Conservation (phyloP, 2,113 vertebrate genomes). For the Campylorhamphus procurvoides region DNA sequence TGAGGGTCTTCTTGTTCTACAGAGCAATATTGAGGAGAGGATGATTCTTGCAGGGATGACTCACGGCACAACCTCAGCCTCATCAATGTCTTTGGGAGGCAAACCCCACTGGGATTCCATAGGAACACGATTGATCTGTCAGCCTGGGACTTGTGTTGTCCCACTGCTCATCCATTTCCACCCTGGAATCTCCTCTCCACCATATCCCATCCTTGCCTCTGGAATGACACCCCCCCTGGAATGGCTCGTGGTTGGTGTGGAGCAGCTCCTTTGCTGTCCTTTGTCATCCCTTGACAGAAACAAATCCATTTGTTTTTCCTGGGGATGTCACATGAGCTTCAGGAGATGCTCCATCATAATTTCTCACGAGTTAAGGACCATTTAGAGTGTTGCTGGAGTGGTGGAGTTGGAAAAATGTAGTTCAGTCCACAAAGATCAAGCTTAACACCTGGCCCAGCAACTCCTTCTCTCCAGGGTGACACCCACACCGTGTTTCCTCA, state of each 20-base stretch:
- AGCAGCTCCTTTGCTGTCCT: not conserved
- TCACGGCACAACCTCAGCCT: not conserved
- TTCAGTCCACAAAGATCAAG: not conserved
- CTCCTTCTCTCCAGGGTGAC: not conserved
- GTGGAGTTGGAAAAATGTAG: not conserved
- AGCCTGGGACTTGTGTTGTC: not conserved
- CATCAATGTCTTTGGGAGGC: not conserved
- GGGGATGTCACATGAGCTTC: slow-evolving; percentile 25
- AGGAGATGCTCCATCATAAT: slow-evolving; percentile 61
- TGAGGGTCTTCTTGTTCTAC: not conserved
- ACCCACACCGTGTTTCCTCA: not conserved
- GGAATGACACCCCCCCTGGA: not conserved
- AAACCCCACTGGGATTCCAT: not conserved
- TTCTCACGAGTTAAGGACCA: slow-evolving; percentile 62
- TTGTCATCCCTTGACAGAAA: slow-evolving; percentile 16
- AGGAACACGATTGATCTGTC: not conserved
- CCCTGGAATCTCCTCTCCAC: not conserved
- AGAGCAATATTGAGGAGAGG: not conserved
- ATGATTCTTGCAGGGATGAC: not conserved
- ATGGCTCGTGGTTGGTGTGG: not conserved
- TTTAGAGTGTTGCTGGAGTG: slow-evolving; percentile 57
- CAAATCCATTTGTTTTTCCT: slow-evolving; percentile 39
- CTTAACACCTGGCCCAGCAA: not conserved
- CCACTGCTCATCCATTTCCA: not conserved
- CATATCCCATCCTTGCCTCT: not conserved